Conservation (phyloP, 2,888 invertebrate species). For the Tiliacea citrago region DNA sequence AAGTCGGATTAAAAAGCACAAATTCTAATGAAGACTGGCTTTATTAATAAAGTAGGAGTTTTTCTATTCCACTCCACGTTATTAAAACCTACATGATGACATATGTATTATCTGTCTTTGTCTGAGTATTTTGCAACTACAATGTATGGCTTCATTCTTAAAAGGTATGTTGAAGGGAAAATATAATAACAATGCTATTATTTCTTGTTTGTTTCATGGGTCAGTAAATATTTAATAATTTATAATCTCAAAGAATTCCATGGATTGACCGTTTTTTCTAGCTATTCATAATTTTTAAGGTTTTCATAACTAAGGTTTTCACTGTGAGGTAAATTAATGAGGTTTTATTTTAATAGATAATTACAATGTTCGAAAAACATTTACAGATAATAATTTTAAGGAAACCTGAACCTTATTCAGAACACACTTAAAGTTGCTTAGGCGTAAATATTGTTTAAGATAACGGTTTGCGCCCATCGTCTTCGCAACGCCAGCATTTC, state of each 20-base stretch:
- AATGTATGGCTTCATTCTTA: background rate
- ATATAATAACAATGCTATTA: background rate
- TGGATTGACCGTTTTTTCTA: background rate
- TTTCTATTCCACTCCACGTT: too few species aligned
- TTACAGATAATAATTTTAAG: background rate
- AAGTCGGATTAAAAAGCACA: too few species aligned
- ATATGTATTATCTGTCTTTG: too few species aligned
- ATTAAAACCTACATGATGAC: too few species aligned
- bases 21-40: too few species aligned
- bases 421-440: background rate
- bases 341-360: background rate
- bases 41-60: too few species aligned
- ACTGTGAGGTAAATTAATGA: background rate
- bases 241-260: background rate
- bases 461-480: slow-evolving; percentile 12
- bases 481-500: slow-evolving; percentile 17
- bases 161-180: background rate
- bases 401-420: background rate
- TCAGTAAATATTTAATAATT: slow-evolving; percentile 5
- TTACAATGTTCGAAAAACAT: too few species aligned
- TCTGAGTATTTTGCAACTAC: background rate
- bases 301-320: background rate
- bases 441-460: background rate
- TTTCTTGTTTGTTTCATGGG: background rate
- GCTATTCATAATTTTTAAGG: background rate